Evolutionary conservation across 2,797 vertebrate species (phyloP).

Genomic region (Myotis findleyi): DNA sequence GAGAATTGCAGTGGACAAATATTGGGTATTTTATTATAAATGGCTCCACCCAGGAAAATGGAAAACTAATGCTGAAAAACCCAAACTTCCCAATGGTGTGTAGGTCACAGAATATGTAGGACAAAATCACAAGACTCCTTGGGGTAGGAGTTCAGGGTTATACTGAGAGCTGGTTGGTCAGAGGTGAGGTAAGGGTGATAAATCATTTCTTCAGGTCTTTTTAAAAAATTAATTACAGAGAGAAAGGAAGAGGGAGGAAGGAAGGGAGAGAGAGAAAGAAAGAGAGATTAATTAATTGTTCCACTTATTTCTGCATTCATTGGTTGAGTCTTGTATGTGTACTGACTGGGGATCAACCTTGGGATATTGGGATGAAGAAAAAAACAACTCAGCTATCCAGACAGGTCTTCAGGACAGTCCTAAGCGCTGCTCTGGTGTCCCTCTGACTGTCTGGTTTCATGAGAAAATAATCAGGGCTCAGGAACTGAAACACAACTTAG

Average conservation of each 20-base stretch:
- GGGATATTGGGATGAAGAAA: neutral
- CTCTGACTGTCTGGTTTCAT: neutral
- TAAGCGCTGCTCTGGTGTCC: neutral
- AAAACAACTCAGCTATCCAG: neutral
- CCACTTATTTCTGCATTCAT: neutral
- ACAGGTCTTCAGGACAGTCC: neutral
- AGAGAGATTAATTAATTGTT: neutral
- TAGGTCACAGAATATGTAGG: neutral
- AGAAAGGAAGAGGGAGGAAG: neutral
- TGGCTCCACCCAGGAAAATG: neutral
- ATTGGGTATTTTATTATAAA: neutral
- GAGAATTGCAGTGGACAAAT: neutral
- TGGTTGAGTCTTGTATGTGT: neutral
- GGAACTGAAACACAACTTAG: neutral
- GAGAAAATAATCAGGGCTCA: neutral
- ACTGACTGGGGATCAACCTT: neutral
- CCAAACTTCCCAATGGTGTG: neutral
- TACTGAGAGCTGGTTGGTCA: neutral
- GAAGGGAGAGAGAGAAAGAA: no score
- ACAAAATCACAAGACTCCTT: neutral
- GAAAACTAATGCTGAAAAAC: neutral
- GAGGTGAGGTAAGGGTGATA: neutral
- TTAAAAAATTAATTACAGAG: neutral
- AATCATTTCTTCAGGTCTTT: neutral
- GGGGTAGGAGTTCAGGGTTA: neutral